A percentile compares a stretch with the other conserved stretches of the same genome.
Evolutionary conservation across 2,888 invertebrate genomes (phyloP).

Genomic region (Unio pictorum): DNA sequence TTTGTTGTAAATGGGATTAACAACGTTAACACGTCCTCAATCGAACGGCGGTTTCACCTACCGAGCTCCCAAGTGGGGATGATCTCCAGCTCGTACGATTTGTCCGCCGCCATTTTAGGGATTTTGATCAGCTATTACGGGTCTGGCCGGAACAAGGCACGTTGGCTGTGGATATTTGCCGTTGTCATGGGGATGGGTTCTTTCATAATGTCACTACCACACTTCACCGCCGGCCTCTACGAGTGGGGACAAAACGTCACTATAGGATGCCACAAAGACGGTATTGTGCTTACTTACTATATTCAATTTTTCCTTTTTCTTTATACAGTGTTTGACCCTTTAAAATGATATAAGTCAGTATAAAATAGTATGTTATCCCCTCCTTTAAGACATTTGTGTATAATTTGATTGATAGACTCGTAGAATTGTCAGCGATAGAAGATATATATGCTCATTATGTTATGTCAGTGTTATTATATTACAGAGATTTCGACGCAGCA

Average conservation of each 20-base stretch:
- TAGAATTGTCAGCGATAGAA: too few relatives aligned
- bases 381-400: too few relatives aligned
- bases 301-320: not conserved
- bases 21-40: slow-evolving; percentile 65
- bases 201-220: slow-evolving; percentile 85
- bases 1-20: slow-evolving; percentile 68
- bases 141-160: slow-evolving; percentile 73
- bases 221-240: slow-evolving; percentile 83
- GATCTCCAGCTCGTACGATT: slow-evolving; percentile 66
- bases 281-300: slow-evolving; percentile 6
- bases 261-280: slow-evolving; percentile 28
- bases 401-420: too few relatives aligned
- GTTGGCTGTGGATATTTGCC: slow-evolving; percentile 82
- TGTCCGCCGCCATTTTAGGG: slow-evolving; percentile 64
- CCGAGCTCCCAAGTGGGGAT: slow-evolving; percentile 63
- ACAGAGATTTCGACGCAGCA: too few relatives aligned
- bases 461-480: too few relatives aligned
- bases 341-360: too few relatives aligned
- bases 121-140: slow-evolving; percentile 58
- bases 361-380: too few relatives aligned
- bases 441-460: too few relatives aligned
- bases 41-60: slow-evolving; percentile 65
- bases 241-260: slow-evolving; percentile 48
- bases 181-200: slow-evolving; percentile 80
- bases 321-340: not conserved